Evolutionary conservation across 2,113 vertebrate genomes (phyloP).

Genomic region (Physeter macrocephalus): DNA sequence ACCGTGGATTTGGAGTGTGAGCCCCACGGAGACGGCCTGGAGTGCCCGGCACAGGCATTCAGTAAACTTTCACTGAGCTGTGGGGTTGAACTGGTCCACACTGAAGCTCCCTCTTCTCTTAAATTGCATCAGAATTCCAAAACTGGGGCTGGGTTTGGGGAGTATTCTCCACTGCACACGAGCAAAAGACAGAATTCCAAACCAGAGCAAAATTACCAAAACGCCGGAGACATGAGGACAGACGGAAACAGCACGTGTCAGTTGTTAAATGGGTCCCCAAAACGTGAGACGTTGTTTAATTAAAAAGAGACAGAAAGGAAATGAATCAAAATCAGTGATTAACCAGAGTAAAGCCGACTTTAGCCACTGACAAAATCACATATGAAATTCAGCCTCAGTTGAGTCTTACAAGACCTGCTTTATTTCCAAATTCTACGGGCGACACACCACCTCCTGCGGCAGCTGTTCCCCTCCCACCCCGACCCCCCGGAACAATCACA

Average conservation of each 20-base stretch:
- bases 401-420: background rate
- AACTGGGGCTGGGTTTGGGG: background rate
- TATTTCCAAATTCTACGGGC: background rate
- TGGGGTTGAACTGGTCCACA: background rate
- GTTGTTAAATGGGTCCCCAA: background rate
- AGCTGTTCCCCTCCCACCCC: background rate
- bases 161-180: background rate
- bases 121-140: background rate
- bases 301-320: background rate
- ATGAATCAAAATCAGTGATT: background rate
- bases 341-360: background rate
- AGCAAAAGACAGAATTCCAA: background rate
- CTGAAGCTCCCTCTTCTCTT: background rate
- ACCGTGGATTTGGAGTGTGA: rapidly evolving
- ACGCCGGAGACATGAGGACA: background rate
- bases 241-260: background rate
- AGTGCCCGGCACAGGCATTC: background rate
- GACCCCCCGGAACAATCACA: background rate
- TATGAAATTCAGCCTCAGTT: background rate
- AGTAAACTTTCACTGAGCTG: background rate
- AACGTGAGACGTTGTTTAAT: background rate
- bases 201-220: background rate
- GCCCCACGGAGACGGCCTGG: background rate
- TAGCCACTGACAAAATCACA: background rate
- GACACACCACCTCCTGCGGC: background rate